Conservation (phyloP, 2,113 vertebrate species). For the Pelobates fuscus region DNA sequence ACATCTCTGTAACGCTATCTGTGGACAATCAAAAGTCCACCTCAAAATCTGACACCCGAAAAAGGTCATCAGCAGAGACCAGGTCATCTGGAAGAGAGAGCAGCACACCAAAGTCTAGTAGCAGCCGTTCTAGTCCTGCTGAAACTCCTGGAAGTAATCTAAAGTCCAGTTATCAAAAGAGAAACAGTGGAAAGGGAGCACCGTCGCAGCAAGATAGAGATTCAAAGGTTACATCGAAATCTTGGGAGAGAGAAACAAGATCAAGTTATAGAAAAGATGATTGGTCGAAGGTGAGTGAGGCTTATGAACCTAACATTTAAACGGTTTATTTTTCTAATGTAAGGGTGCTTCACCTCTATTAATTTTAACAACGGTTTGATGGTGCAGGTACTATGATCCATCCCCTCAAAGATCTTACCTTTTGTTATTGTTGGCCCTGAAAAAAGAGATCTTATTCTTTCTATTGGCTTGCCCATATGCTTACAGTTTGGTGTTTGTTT, state of each 20-base stretch:
- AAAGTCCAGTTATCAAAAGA: conserved; percentile 49
- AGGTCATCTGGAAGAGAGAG: conserved; percentile 44
- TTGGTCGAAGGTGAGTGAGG: conserved; percentile 68
- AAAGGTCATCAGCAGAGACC: conserved; percentile 54
- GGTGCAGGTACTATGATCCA: no score
- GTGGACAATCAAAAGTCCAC: conserved; percentile 56
- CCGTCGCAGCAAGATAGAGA: conserved; percentile 63
- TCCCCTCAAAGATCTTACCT: no score
- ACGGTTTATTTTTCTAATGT: no score
- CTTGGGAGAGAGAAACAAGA: conserved; percentile 64
- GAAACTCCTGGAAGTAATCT: conserved; percentile 53
- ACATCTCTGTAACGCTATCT: conserved; percentile 37
- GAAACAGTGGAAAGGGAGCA: conserved; percentile 58
- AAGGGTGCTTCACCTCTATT: no score
- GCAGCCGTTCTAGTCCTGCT: conserved; percentile 44
- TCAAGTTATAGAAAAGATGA: conserved; percentile 56
- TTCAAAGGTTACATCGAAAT: conserved; percentile 56
- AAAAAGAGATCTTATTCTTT: no score
- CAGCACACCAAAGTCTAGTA: conserved; percentile 27
- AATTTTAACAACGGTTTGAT: no score
- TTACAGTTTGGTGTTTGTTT: no score
- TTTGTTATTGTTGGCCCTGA: no score
- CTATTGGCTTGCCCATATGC: no score
- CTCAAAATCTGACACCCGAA: conserved; percentile 43
- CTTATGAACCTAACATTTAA: background rate